Conservation (phyloP, 1,140 invertebrate species). For the Drosophila pseudoananassae region DNA sequence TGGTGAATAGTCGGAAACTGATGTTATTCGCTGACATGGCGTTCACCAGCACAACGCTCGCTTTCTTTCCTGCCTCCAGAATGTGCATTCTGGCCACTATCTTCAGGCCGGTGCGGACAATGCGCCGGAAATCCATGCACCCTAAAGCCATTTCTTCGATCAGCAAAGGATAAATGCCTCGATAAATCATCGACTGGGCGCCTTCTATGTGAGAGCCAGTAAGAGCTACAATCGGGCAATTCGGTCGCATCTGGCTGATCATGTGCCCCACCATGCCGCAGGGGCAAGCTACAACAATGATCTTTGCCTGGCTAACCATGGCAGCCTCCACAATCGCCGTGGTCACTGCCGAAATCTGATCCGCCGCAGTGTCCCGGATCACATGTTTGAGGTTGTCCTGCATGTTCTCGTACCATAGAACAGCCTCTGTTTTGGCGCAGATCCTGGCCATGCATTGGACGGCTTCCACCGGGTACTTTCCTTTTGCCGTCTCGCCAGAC, state of each 20-base stretch:
- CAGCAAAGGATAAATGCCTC: constrained; percentile 52
- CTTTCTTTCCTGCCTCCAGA: constrained; percentile 14
- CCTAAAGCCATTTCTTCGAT: constrained; percentile 48
- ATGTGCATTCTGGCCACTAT: constrained; percentile 37
- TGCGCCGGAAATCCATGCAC: constrained; percentile 24
- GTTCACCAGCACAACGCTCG: constrained; percentile 48
- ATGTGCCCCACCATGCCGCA: constrained; percentile 40
- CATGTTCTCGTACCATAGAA: constrained; percentile 57
- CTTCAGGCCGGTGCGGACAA: constrained; percentile 34
- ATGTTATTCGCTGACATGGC: constrained; percentile 50
- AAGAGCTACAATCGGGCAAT: constrained; percentile 52
- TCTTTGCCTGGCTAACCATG: constrained; percentile 30
- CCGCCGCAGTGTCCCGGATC: constrained; percentile 8
- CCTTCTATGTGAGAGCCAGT: constrained; percentile 32
- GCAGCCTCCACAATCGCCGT: constrained; percentile 49
- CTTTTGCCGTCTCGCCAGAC: constrained; percentile 99
- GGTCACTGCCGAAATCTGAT: constrained; percentile 47
- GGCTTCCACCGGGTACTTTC: constrained; percentile 93
- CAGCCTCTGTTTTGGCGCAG: constrained; percentile 57
- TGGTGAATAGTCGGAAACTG: constrained; percentile 36
- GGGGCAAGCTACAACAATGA: constrained; percentile 53
- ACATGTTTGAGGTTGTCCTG: constrained; percentile 40
- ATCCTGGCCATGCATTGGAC: constrained; percentile 55
- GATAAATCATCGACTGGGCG: constrained; percentile 37
- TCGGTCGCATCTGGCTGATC: constrained; percentile 53